A percentile compares a stretch with the other conserved stretches of the same genome.
Evolutionary conservation across 2,113 vertebrate genomes (phyloP).

Genomic region (Pygoscelis adeliae): DNA sequence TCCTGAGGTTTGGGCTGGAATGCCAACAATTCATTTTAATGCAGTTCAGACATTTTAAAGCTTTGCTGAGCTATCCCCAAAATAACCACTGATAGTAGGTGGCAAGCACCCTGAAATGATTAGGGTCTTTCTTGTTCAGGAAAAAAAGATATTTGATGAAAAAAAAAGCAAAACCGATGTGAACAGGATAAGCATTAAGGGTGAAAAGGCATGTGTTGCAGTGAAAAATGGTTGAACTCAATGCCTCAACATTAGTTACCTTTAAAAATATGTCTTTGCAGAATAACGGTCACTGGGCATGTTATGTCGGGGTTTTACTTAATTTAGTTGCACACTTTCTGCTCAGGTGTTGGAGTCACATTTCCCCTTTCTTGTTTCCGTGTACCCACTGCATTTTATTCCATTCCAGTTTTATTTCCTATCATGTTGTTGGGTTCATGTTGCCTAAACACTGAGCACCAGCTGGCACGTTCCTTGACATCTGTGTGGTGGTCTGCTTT

Average conservation of each 20-base stretch:
- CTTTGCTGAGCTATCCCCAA: slow-evolving; percentile 45
- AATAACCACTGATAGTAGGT: slow-evolving; percentile 61
- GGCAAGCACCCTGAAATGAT: slow-evolving; percentile 57
- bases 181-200: neutral
- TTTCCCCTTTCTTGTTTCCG: neutral
- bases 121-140: neutral
- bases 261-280: neutral
- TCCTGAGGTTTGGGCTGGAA: slow-evolving; percentile 68
- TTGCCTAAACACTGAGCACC: neutral
- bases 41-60: slow-evolving; percentile 55
- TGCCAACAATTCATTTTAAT: slow-evolving; percentile 65
- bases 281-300: neutral
- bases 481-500: neutral
- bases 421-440: rapidly evolving
- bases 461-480: neutral
- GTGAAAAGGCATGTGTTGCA: neutral
- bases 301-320: neutral
- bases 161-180: neutral
- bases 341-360: neutral
- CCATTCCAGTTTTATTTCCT: neutral
- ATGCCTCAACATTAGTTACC: neutral
- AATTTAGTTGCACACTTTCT: neutral
- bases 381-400: neutral
- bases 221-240: neutral
- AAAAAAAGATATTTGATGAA: neutral